Evolutionary conservation across 2,888 invertebrate genomes (phyloP).

Genomic region (Cryptosula pallasiana): DNA sequence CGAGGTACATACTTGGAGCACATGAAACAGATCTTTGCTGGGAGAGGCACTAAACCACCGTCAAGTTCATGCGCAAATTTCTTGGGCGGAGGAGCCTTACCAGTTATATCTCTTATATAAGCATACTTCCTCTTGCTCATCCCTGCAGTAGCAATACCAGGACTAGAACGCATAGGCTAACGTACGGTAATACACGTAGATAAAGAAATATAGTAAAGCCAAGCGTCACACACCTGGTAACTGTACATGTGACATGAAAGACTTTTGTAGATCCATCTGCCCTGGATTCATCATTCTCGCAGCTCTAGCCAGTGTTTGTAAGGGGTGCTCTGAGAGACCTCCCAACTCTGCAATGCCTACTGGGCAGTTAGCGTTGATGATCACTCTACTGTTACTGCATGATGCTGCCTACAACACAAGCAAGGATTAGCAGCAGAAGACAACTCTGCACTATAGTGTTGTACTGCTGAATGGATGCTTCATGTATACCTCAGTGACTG

Average conservation of each 20-base stretch:
- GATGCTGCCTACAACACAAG: conserved; percentile 6
- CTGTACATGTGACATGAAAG: conserved; percentile 59
- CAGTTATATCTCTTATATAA: conserved; percentile 27
- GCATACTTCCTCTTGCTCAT: conserved; percentile 47
- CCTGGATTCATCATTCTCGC: conserved; percentile 80
- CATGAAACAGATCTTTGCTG: conserved; percentile 76
- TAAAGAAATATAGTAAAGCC: no score
- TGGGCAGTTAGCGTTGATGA: conserved; percentile 1
- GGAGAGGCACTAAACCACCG: conserved; percentile 71
- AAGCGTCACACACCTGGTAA: conserved; percentile 47
- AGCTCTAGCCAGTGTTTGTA: conserved; percentile 74
- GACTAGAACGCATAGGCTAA: no score
- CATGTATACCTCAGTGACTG: neutral
- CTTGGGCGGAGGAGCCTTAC: conserved; percentile 36
- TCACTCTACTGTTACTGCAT: neutral
- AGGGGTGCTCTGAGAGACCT: conserved; percentile 57
- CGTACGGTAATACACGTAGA: no score
- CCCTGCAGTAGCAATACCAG: no score
- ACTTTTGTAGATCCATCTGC: conserved; percentile 80
- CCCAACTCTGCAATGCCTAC: conserved; percentile 1
- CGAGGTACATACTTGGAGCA: conserved; percentile 62
- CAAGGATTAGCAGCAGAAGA: no score
- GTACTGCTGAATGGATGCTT: no score
- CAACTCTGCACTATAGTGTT: no score
- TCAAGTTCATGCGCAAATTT: conserved; percentile 60